Conservation (phyloP, 2,797 vertebrate genomes). For the Hybognathus amarus region DNA sequence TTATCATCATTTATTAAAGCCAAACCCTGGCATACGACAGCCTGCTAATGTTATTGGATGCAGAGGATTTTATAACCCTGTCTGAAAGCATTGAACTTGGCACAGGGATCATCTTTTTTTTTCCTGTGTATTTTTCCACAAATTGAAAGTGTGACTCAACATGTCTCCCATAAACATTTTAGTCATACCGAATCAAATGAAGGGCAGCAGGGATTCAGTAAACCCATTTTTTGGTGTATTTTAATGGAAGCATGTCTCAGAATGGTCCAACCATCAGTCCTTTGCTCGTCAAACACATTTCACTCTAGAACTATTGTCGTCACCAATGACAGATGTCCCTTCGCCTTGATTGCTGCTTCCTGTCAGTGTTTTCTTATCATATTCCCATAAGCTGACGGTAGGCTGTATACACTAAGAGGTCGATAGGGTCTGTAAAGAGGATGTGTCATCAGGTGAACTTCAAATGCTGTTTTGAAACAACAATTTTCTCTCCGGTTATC, state of each 20-base stretch:
- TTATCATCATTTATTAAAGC: constrained; percentile 41
- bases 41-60: constrained; percentile 42
- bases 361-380: constrained; percentile 32
- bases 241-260: neutral
- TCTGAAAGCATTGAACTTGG: constrained; percentile 25
- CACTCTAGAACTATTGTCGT: neutral
- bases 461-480: constrained; percentile 48
- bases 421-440: constrained; percentile 25
- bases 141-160: constrained; percentile 41
- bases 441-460: constrained; percentile 47
- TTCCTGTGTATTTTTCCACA: constrained; percentile 18
- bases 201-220: constrained; percentile 4
- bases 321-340: neutral
- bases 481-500: constrained; percentile 48
- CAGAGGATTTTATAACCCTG: constrained; percentile 28
- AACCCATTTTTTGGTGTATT: neutral
- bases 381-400: constrained; percentile 20
- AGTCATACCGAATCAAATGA: constrained; percentile 36
- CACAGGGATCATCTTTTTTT: constrained; percentile 9
- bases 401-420: constrained; percentile 18
- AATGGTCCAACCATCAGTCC: neutral
- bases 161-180: constrained; percentile 42
- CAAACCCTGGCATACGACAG: constrained; percentile 4
- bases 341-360: constrained; percentile 12
- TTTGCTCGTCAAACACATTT: constrained; percentile 5